A percentile compares a stretch with the other conserved stretches of the same genome.
Conservation (phyloP, 2,888 invertebrate species). For the Bembecia ichneumoniformis region DNA sequence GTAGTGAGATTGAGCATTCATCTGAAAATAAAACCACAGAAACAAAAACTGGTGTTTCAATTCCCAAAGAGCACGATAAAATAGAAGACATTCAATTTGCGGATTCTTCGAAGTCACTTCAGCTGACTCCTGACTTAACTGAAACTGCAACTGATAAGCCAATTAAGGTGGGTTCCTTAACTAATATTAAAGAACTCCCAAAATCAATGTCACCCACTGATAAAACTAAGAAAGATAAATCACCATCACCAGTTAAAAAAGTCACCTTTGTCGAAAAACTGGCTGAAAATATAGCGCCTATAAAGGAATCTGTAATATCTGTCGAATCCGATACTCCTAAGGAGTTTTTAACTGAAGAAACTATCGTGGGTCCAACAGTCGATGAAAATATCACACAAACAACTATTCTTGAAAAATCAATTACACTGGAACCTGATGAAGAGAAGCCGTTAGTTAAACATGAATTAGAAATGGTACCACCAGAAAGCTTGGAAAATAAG, state of each 20-base stretch:
- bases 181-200: neutral
- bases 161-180: neutral
- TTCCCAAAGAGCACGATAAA: conserved; percentile 4
- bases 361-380: neutral
- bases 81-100: neutral
- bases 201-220: neutral
- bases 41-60: conserved; percentile 14
- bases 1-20: conserved; percentile 11
- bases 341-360: neutral
- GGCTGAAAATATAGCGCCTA: conserved; percentile 3
- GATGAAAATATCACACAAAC: conserved; percentile 1
- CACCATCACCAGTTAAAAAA: conserved; percentile 8
- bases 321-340: conserved; percentile 2
- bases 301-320: conserved; percentile 1
- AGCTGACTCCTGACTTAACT: neutral
- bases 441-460: neutral
- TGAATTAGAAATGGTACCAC: neutral
- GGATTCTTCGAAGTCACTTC: neutral
- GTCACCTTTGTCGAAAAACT: conserved; percentile 10
- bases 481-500: neutral
- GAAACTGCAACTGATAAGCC: neutral
- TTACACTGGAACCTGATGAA: neutral
- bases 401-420: conserved; percentile 5
- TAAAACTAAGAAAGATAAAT: conserved; percentile 7
- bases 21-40: conserved; percentile 3